Evolutionary conservation across 1,140 invertebrate species (phyloP).

Genomic region (Teleogryllus occipitalis): DNA sequence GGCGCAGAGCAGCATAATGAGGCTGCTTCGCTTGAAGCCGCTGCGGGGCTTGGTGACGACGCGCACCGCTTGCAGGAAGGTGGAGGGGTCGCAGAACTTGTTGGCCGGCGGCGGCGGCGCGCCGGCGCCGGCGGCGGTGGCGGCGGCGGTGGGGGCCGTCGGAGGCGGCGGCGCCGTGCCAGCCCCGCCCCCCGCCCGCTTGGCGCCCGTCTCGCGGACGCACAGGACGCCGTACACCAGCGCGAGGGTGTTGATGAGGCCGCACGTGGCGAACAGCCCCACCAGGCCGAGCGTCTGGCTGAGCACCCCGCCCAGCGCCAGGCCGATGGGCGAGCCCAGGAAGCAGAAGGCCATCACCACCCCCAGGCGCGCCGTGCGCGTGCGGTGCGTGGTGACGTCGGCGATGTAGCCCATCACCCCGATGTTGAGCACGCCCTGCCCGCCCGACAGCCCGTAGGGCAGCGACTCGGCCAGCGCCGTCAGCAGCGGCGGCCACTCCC

Average conservation of each 20-base stretch:
- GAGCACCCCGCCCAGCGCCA: slow-evolving; percentile 20
- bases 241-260: too few species aligned
- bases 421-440: slow-evolving; percentile 35
- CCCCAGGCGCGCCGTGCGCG: slow-evolving; percentile 35
- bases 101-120: slow-evolving; percentile 16
- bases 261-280: slow-evolving; percentile 17
- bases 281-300: slow-evolving; percentile 19
- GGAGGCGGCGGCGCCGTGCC: too few species aligned
- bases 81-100: slow-evolving; percentile 16
- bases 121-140: not conserved
- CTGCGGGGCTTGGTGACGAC: slow-evolving; percentile 18
- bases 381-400: slow-evolving; percentile 30
- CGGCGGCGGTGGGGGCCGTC: not conserved
- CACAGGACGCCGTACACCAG: too few species aligned
- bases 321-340: slow-evolving; percentile 21
- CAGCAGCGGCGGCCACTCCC: not conserved
- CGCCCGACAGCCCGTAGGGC: slow-evolving; percentile 35
- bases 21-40: slow-evolving; percentile 14
- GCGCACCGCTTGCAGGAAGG: slow-evolving; percentile 20
- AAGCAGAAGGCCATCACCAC: slow-evolving; percentile 29
- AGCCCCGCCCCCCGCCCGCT: too few species aligned
- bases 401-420: slow-evolving; percentile 38
- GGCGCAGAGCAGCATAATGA: slow-evolving; percentile 20
- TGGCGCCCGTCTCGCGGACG: too few species aligned
- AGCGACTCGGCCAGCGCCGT: slow-evolving; percentile 33